Evolutionary conservation across 2,888 invertebrate species (phyloP), one percentile per base, ranked within the genome.

Genomic region (Caenorhabditis uteleia): DNA sequence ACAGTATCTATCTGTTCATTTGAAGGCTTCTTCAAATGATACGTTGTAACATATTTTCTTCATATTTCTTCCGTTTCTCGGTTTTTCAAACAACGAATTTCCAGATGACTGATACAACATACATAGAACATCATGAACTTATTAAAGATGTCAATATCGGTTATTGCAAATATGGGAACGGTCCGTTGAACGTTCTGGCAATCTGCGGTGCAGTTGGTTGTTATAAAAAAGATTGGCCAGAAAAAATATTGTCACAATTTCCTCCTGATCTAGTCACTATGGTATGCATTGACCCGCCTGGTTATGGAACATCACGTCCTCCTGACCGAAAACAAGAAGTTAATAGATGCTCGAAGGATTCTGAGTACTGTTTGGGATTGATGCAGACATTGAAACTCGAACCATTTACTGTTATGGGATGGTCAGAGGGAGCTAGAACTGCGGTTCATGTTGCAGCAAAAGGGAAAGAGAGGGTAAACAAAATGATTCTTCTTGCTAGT

Each of bases 271-370:
- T 69, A 12, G 71, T 72, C n/a, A 82, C 82, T 1, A 74, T 82
- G n/a, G 54, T 82, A 14, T 75, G 75, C 51, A 81, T 82, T 31
- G 82, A 82, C 59, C 82, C 82, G 8, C 82, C 82, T 0, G 82
- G 82, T 2, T 82, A 77, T 39, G 79, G 56, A 42, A 58, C 54
- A n/a, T 56, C 55, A 2, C 27, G 77, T 7, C 82, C 82, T 2
- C 80, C 82, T 38, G 80, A 82, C 31, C 62, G 82, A 21, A 64
- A 68, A 20, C 81, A 82, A 51, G 80, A 79, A 56, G 75, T 82
- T 18, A 70, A 73, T 43, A 68, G 79, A 31, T 79, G 79, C 56
- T 75, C 68, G 45, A 80, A 77, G 53, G 82, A 82, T 53, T 74
- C 78, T 6, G 66, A 67, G 14, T 78, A 76, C 50, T 77, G 82